Evolutionary conservation across 2,113 vertebrate species (phyloP).

Genomic region (Ellobius talpinus): DNA sequence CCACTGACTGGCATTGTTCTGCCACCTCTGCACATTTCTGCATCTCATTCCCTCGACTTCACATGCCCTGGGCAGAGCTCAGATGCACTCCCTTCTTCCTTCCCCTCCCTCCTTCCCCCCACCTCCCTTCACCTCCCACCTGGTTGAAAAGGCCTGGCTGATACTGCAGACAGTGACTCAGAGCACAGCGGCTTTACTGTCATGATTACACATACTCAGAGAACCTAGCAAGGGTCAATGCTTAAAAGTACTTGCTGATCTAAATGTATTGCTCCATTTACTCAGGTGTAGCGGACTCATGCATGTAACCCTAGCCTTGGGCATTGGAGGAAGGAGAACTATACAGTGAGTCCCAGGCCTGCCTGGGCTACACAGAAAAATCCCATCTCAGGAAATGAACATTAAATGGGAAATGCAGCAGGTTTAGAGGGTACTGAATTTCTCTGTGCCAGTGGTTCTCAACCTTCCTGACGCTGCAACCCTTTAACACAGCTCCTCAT

Average conservation of each 20-base stretch:
- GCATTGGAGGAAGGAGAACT: background rate
- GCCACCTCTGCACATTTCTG: conserved; percentile 28
- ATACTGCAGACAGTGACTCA: background rate
- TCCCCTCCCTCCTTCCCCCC: no score
- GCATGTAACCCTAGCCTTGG: background rate
- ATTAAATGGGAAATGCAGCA: background rate
- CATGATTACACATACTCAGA: background rate
- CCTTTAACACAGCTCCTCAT: background rate
- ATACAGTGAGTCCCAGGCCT: background rate
- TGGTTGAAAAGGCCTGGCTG: background rate
- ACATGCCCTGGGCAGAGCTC: background rate
- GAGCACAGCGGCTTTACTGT: background rate
- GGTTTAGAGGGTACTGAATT: background rate
- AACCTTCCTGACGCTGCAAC: background rate
- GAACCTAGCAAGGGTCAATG: background rate
- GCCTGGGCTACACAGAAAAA: background rate
- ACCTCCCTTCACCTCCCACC: background rate
- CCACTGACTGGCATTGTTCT: background rate
- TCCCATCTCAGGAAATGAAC: background rate
- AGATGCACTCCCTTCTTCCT: background rate
- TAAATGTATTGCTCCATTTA: background rate
- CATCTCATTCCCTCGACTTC: conserved; percentile 33
- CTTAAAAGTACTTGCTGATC: background rate
- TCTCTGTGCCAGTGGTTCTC: background rate
- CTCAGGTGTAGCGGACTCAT: background rate